Base-by-base conservation (phyloP, 2,888 invertebrate species). In the Aphrophora alni region DNA sequence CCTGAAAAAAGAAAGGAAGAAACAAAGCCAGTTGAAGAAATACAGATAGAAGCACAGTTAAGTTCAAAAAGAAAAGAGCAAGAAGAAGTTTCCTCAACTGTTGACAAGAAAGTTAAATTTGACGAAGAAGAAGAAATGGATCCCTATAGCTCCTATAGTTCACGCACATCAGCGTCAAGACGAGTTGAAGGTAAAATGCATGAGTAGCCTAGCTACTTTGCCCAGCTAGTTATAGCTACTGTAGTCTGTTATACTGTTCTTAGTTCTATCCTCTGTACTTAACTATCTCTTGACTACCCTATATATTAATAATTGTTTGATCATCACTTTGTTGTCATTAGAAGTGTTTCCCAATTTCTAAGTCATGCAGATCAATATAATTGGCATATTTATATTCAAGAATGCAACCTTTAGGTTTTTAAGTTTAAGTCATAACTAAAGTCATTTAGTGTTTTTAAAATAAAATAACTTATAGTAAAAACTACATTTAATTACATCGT, bases 121-220 rank as follows among this genome's bases (percentile, higher is more conserved):
- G 78, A 75, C 38, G 75, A 78, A 69, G 84, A 83, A 81, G 83
- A 84, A 80, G 84, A 85, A n/a, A 85, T 85, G 85, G 84, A 84
- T 71, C 75, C 76, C 14, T 82, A 82, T 33, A 44, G 81, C 25
- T 74, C 78, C 4, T 75, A 73, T 38, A 78, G 81, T 73, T 81
- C 81, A 28, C 75, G 75, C 25, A 80, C 24, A 38, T 77, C 79
- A 33, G 75, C 81, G 27, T 79, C 76, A 38, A 73, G 80, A 73
- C 69, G 75, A 28, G 69, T 81, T 28, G 75, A 79, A 79, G 79
- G 75, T 75, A 38, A 26, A 44, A 26, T 78, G 26, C 38, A 25
- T 38, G 74, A n/a, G 25, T 59, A 59, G 21, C 59, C 26, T 28
- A 71, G 71, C 27, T 28, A n/a, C 5, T 28, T 71, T 25, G 26